Percentiles rank a stretch among this genome's conserved stretches.
Conservation (phyloP, 2,888 invertebrate species). For the Fissipunctia ypsillon region DNA sequence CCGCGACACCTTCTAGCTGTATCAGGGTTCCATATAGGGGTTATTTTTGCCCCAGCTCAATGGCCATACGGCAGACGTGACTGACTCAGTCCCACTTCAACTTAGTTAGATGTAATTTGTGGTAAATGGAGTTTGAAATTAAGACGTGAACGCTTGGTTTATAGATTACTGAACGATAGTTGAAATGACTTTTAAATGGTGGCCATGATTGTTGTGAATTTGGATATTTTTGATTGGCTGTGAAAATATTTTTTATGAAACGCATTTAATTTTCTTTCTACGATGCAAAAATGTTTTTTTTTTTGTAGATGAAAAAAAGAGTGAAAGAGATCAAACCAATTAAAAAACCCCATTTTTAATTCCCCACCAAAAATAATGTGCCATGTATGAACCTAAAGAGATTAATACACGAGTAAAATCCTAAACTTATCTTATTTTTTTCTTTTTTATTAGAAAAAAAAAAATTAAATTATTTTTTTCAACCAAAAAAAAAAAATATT, state of each 20-base stretch:
- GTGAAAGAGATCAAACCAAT: not conserved
- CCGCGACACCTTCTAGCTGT: too few relatives aligned
- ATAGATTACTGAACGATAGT: conserved; percentile 15
- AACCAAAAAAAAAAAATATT: too few relatives aligned
- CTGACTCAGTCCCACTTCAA: too few relatives aligned
- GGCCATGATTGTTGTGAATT: not conserved
- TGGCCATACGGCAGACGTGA: too few relatives aligned
- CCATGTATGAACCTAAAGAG: not conserved
- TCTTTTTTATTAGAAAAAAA: not conserved
- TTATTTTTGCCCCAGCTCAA: too few relatives aligned
- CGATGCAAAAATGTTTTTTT: not conserved
- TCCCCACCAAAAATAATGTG: not conserved
- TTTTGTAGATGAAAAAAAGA: too few relatives aligned
- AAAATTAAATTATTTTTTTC: too few relatives aligned
- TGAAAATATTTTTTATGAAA: not conserved
- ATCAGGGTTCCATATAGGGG: too few relatives aligned
- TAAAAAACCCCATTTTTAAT: not conserved
- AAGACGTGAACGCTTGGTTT: conserved; percentile 6
- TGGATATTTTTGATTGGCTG: not conserved
- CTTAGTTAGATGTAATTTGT: conserved; percentile 16
- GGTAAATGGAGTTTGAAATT: conserved; percentile 14
- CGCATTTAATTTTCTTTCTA: not conserved
- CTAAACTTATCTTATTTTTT: not conserved
- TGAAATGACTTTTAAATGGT: conserved; percentile 6
- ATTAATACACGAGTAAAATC: not conserved